A percentile compares a stretch with the other conserved stretches of the same genome.
Evolutionary conservation across 2,888 invertebrate genomes (phyloP).

Genomic region (Cepaea hortensis): DNA sequence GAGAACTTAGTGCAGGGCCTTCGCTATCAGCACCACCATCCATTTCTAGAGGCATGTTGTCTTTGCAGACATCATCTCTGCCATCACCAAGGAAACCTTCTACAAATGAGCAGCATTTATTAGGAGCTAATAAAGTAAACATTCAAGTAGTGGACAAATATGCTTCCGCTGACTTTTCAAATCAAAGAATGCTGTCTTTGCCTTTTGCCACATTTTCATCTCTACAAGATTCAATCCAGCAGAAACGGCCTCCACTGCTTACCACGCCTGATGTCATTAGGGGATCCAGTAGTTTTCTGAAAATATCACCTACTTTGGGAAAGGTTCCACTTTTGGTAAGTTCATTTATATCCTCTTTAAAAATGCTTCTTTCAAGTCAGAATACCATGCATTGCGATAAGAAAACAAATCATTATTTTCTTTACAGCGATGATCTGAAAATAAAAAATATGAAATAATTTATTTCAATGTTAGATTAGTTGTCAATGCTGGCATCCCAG

Average conservation of each 20-base stretch:
- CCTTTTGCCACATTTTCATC: neutral
- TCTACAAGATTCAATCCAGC: slow-evolving; percentile 6
- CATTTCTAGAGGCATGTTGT: neutral
- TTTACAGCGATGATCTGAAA: too few relatives aligned
- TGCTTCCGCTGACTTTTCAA: neutral
- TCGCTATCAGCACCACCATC: neutral
- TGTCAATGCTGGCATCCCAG: too few relatives aligned
- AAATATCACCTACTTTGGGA: neutral
- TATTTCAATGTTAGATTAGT: too few relatives aligned
- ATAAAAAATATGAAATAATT: too few relatives aligned
- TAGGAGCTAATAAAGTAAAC: neutral
- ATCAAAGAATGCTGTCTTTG: neutral
- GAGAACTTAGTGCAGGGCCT: neutral
- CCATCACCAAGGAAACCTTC: slow-evolving; percentile 11
- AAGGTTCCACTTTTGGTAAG: slow-evolving; percentile 19
- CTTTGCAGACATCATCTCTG: neutral
- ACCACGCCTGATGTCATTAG: neutral
- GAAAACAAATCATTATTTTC: too few relatives aligned
- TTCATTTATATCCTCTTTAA: neutral
- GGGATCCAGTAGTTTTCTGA: neutral
- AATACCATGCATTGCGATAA: too few relatives aligned
- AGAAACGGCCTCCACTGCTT: slow-evolving; percentile 17
- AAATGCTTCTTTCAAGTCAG: neutral
- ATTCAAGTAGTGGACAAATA: neutral
- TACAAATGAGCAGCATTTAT: neutral